Base-by-base conservation (phyloP, 1,140 invertebrate genomes). In the Leptinotarsa lineolata region DNA sequence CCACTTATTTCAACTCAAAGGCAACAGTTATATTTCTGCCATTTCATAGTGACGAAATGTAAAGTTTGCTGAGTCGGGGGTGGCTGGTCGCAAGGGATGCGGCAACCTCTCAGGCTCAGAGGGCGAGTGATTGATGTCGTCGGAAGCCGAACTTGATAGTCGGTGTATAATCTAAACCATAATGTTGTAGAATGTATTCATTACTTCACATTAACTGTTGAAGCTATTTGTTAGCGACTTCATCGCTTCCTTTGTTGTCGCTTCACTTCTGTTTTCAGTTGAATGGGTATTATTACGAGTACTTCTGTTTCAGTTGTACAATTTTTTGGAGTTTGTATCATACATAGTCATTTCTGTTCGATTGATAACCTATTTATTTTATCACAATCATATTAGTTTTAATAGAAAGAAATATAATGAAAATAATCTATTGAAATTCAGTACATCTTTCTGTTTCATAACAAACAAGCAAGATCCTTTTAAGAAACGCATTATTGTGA, bases 151-250 rank as follows among this genome's bases (percentile, higher is more conserved):
- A 81, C 80, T 80, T 81, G 80, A 83, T 83, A 83, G 81, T 81
- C 78, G 78, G 79, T 81, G 77, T 82, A 83, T 83, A 82, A 83
- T 83, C 81, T 76, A 79, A 81, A 83, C 82, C 82, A 80, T 83
- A 83, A 83, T 82, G 80, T 81, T 82, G 80, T 81, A 81, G 81
- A 82, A 83, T 82, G 80, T 82, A 83, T 83, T 83, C 82, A 83
- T 83, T 83, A 82, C 80, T 83, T 78, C 81, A 77, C 80, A 82
- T 83, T 83, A 83, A 80, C 80, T 81, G 75, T 76, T 69, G 73
- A 67, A 78, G 81, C 80, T 78, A 82, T 83, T 83, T 83, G 79
- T 83, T 77, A 54, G 15, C 48, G 16, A 54, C 48, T 54, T 18
- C n/a, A 54, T 15, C 6, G 16, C n/a, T 16, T 18, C 48, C 48